A percentile compares a stretch with the other conserved stretches of the same genome.
Evolutionary conservation across 2,113 vertebrate genomes (phyloP).

Genomic region (Platysteira castanea): DNA sequence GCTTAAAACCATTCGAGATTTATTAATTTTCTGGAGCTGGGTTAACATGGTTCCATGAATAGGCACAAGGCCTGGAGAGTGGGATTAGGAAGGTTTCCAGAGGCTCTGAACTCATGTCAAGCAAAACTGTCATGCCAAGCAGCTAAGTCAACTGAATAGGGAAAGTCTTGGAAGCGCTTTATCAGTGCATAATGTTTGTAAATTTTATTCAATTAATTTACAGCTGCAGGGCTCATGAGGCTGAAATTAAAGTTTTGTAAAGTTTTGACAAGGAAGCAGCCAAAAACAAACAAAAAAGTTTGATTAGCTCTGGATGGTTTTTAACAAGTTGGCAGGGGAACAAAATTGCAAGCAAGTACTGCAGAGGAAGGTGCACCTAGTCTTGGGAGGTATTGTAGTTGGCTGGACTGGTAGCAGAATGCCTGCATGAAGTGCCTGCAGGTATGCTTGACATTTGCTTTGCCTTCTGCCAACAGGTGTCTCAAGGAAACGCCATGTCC

Average conservation of each 20-base stretch:
- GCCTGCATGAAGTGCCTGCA: not conserved
- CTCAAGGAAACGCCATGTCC: not conserved
- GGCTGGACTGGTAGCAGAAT: not conserved
- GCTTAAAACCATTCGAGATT: slow-evolving; percentile 60
- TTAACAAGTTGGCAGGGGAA: slow-evolving; percentile 35
- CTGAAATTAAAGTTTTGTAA: slow-evolving; percentile 72
- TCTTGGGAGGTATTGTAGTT: not conserved
- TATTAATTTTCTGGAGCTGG: slow-evolving; percentile 68
- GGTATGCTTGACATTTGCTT: not conserved
- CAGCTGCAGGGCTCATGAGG: slow-evolving; percentile 69
- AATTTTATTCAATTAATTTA: slow-evolving; percentile 80
- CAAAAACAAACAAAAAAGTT: slow-evolving; percentile 51
- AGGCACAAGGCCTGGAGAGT: slow-evolving; percentile 67
- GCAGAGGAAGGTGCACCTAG: not conserved
- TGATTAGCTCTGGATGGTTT: slow-evolving; percentile 43
- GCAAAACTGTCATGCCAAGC: slow-evolving; percentile 64
- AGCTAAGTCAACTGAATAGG: slow-evolving; percentile 60
- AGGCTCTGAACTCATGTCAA: slow-evolving; percentile 71
- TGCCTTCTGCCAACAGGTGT: not conserved
- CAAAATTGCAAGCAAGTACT: not conserved
- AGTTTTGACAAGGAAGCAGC: slow-evolving; percentile 70
- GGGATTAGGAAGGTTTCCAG: slow-evolving; percentile 76
- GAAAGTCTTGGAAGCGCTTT: slow-evolving; percentile 59
- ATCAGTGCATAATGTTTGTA: slow-evolving; percentile 71
- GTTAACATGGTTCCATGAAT: slow-evolving; percentile 68